Conservation (phyloP, 2,888 invertebrate species). For the Plagiodera versicolora region DNA sequence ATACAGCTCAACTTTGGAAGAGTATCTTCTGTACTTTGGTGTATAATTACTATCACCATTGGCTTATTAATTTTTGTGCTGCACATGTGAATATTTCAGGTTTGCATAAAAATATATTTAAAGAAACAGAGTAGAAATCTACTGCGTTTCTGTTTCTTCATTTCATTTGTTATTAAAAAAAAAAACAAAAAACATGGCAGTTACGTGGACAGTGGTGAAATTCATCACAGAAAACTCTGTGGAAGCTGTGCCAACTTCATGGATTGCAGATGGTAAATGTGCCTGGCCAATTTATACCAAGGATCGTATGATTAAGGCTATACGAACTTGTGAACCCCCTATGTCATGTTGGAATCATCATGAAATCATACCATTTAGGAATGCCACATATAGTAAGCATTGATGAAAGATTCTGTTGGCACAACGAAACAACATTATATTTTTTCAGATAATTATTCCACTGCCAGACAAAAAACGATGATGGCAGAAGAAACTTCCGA, state of each 20-base stretch:
- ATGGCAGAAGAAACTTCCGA: conserved; percentile 9
- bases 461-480: conserved; percentile 7
- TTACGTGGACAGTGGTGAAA: conserved; percentile 6
- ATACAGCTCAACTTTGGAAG: too few species aligned
- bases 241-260: conserved; percentile 6
- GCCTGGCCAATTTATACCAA: conserved; percentile 6
- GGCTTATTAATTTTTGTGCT: neutral
- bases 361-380: conserved; percentile 9
- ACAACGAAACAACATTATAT: neutral
- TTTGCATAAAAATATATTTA: neutral
- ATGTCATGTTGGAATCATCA: conserved; percentile 3
- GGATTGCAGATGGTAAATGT: conserved; percentile 11
- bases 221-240: conserved; percentile 8
- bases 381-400: conserved; percentile 5
- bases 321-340: conserved; percentile 2
- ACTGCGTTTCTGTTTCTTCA: too few species aligned
- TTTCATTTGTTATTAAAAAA: neutral
- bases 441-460: conserved; percentile 7
- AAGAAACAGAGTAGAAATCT: too few species aligned
- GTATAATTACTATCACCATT: too few species aligned
- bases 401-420: neutral
- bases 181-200: neutral
- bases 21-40: too few species aligned
- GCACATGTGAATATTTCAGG: neutral
- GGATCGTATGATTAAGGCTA: conserved; percentile 3